Base-by-base conservation (phyloP, 2,113 vertebrate species). In the Silurus meridionalis region DNA sequence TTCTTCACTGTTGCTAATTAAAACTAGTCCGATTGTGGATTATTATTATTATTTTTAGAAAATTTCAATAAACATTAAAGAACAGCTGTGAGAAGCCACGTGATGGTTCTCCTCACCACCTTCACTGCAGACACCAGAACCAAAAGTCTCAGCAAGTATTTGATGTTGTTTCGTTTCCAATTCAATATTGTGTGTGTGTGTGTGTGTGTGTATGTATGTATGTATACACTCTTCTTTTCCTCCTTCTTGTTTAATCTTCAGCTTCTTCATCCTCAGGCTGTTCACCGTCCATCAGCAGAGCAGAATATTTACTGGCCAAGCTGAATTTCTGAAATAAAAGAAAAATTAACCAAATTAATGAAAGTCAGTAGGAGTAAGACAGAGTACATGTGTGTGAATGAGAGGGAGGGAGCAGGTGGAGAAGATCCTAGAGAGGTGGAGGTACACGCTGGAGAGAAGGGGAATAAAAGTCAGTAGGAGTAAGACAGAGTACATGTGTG, bases 261-360 rank as follows among this genome's bases (percentile, higher is more conserved):
- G 75, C 86, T 23, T 95, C 95, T 4, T 90, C 89, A 2, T 97
- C 96, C 0, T 95, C 94, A 88, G 94, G 96, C 83, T 96, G 95
- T 63, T 97, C 96, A 82, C 96, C 96, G 53, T 97, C 97, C 91
- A 97, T 95, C 83, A 96, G 94, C 90, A 98, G 94, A 92, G 96
- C 97, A 91, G 97, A 95, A 80, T 97, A 98, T 90, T 98, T 98
- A 95, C 97, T 96, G 90, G 95, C 96, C 89, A 95, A 96, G 93
- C 96, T 97, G 95, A 98, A 98, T 92, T 96, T 96, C 96, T 97
- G 90, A 71, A 57, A 23, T 23, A 57, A 60, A 25, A 74, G 50
- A 1, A 1, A 1, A n/a, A 21, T 74, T 72, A 21, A 83, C 61
- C 84, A 25, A 55, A 48, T 58, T 11, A 53, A 21, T 52, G 8